Conservation (phyloP, 2,888 invertebrate species). For the Coecobrya sp. region DNA sequence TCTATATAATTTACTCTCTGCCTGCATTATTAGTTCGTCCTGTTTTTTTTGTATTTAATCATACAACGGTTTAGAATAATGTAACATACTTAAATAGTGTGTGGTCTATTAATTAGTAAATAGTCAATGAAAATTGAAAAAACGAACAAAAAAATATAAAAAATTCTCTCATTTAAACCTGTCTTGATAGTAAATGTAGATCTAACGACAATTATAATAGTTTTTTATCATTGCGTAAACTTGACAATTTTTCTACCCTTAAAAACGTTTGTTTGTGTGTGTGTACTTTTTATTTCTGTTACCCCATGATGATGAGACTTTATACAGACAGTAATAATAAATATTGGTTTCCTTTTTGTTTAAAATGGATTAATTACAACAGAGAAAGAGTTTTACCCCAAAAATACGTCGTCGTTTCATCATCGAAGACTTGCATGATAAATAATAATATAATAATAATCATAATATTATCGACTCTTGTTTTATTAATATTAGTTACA, state of each 20-base stretch:
- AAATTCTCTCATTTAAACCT: slow-evolving; percentile 54
- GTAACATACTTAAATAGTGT: slow-evolving; percentile 78
- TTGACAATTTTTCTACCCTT: slow-evolving; percentile 75
- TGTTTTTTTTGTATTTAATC: slow-evolving; percentile 47
- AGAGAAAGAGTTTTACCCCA: slow-evolving; percentile 70
- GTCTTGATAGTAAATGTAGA: slow-evolving; percentile 73
- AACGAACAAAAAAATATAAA: slow-evolving; percentile 69
- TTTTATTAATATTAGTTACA: slow-evolving; percentile 69
- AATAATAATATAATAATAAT: slow-evolving; percentile 70
- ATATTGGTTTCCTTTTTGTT: slow-evolving; percentile 53
- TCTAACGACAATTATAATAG: slow-evolving; percentile 68
- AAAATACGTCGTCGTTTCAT: slow-evolving; percentile 73
- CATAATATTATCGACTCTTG: slow-evolving; percentile 50
- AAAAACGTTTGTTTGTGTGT: slow-evolving; percentile 66
- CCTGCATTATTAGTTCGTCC: slow-evolving; percentile 71
- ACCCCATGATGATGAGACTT: slow-evolving; percentile 72
- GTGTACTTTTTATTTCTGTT: slow-evolving; percentile 62
- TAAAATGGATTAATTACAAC: slow-evolving; percentile 77
- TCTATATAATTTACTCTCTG: slow-evolving; percentile 60
- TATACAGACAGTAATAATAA: slow-evolving; percentile 69
- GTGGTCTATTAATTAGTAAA: slow-evolving; percentile 75
- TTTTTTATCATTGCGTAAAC: slow-evolving; percentile 52
- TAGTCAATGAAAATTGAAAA: slow-evolving; percentile 79
- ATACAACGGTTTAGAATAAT: slow-evolving; percentile 70
- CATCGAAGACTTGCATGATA: slow-evolving; percentile 64